A percentile compares a stretch with the other conserved stretches of the same genome.
Evolutionary conservation across 2,888 invertebrate genomes (phyloP).

Genomic region (Scrobipalpa atriplicella): DNA sequence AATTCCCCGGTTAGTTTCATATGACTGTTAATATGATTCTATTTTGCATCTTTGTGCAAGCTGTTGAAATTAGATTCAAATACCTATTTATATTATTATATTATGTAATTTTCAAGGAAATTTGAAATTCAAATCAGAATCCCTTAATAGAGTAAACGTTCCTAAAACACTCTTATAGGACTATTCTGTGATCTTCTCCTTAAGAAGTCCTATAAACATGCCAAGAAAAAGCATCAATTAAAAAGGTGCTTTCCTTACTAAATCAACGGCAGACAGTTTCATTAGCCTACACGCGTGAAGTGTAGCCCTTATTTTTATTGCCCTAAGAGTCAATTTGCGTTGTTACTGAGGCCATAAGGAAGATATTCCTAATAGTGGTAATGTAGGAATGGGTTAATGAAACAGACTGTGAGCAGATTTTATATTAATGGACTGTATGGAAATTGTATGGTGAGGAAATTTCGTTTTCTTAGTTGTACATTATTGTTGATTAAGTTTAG

Average conservation of each 20-base stretch:
- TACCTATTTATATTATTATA: too few species aligned
- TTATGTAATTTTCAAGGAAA: too few species aligned
- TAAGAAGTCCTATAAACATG: slow-evolving; percentile 49
- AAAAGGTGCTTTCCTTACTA: slow-evolving; percentile 53
- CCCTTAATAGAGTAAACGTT: too few species aligned
- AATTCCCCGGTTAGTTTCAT: too few species aligned
- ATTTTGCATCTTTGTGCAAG: too few species aligned
- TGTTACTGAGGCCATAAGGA: slow-evolving; percentile 34
- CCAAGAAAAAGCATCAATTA: slow-evolving; percentile 71
- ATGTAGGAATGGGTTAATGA: slow-evolving; percentile 7
- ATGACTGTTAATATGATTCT: too few species aligned
- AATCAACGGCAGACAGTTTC: slow-evolving; percentile 57
- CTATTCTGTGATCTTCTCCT: slow-evolving; percentile 9
- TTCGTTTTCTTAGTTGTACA: too few species aligned
- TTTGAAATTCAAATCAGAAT: too few species aligned
- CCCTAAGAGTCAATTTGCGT: slow-evolving; percentile 33
- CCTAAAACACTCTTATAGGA: too few species aligned
- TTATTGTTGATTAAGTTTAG: too few species aligned
- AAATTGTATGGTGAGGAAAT: background rate
- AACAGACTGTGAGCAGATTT: background rate
- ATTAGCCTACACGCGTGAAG: slow-evolving; percentile 45
- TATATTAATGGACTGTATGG: background rate
- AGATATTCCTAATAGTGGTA: slow-evolving; percentile 27
- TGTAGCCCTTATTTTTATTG: slow-evolving; percentile 35
- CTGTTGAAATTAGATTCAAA: too few species aligned